These are phyloP conservation scores for Trematocara nigrifrons DNA, from an alignment of 2,113 vertebrate genomes.

Conservation along the genomic window DNA sequence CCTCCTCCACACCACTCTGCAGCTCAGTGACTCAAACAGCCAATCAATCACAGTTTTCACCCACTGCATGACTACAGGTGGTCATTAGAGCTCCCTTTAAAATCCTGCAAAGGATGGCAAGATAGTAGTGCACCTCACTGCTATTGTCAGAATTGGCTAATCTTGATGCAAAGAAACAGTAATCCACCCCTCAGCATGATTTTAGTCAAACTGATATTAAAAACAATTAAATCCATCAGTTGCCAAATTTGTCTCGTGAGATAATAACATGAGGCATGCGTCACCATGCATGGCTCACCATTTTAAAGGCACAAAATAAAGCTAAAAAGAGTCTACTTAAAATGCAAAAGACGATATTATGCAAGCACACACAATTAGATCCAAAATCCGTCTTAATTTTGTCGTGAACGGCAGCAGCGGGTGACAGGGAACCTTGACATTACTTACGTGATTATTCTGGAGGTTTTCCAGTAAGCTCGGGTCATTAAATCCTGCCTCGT, in stretches of 20 bases:
- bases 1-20: conserved; percentile 23
- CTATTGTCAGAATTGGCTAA: not conserved
- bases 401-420: not conserved
- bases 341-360: not conserved
- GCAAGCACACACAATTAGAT: not conserved
- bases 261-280: not conserved
- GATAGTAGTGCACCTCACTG: not conserved
- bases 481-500: conserved; percentile 87
- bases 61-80: conserved; percentile 30
- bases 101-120: not conserved
- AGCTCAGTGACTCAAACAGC: conserved; percentile 36
- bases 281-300: not conserved
- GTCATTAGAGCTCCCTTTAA: not conserved
- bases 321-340: not conserved
- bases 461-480: conserved; percentile 92
- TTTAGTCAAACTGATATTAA: not conserved
- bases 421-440: not conserved
- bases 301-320: not conserved
- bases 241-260: not conserved
- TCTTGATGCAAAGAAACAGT: not conserved
- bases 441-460: conserved; percentile 95
- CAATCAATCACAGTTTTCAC: conserved; percentile 42
- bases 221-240: not conserved
- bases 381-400: conserved; percentile 13
- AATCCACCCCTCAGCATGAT: not conserved